phyloP scores from a whole-genome alignment of 2,797 vertebrate genomes.

The Arctocebus calabarensis region DNA sequence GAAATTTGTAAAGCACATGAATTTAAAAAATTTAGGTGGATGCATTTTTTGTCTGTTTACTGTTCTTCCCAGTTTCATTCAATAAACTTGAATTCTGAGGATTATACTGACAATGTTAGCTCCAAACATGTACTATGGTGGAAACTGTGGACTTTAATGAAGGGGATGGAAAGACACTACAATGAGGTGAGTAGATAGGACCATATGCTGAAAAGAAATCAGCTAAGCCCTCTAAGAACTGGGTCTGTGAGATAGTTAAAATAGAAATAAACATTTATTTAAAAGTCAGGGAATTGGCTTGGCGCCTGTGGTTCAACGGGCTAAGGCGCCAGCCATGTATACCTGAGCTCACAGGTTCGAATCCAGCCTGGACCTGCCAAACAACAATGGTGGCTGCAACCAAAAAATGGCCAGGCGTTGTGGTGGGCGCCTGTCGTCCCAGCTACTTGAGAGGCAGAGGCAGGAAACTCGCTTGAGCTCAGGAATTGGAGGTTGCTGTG shows the following conservation, averaged over 20 bases:
- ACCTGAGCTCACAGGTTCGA: too few relatives aligned
- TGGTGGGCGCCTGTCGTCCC: too few relatives aligned
- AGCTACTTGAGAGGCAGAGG: too few relatives aligned
- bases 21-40: slow-evolving; percentile 92
- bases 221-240: neutral
- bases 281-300: neutral
- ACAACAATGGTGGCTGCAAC: too few relatives aligned
- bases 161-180: neutral
- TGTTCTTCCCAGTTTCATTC: slow-evolving; percentile 90
- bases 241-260: neutral
- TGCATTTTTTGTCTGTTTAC: slow-evolving; percentile 88
- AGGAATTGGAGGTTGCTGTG: too few relatives aligned
- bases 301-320: too few relatives aligned
- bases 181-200: neutral
- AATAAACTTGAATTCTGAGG: slow-evolving; percentile 91
- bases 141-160: neutral
- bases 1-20: slow-evolving; percentile 92
- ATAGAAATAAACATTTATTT: neutral
- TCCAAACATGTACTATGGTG: slow-evolving; percentile 44
- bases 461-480: too few relatives aligned
- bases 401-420: too few relatives aligned
- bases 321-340: too few relatives aligned
- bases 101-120: slow-evolving; percentile 83
- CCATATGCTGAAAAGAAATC: neutral
- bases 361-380: too few relatives aligned